A percentile compares a stretch with the other conserved stretches of the same genome.
Conservation (phyloP, 1,140 invertebrate species). For the Eubasilissa regina region DNA sequence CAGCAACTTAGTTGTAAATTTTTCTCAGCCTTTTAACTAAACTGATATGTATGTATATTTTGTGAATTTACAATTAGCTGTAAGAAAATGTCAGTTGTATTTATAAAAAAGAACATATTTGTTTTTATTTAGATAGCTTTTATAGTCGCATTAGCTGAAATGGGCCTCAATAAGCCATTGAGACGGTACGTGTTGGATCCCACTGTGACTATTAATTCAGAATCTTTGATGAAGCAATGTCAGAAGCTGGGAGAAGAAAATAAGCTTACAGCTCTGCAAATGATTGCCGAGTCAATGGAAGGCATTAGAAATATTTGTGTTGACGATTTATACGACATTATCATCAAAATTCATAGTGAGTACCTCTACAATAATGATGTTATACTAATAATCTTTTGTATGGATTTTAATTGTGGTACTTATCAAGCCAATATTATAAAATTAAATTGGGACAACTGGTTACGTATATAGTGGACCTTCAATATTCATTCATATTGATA, state of each 20-base stretch:
- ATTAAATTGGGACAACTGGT: too few species aligned
- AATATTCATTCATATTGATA: too few species aligned
- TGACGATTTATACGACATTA: constrained; percentile 67
- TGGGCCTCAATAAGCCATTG: constrained; percentile 69
- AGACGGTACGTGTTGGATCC: constrained; percentile 68
- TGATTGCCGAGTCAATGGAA: constrained; percentile 65
- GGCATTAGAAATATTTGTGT: constrained; percentile 64
- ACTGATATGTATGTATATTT: too few species aligned
- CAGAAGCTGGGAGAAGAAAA: constrained; percentile 70
- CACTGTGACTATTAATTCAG: constrained; percentile 64
- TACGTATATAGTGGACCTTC: too few species aligned
- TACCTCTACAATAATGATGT: constrained; percentile 58
- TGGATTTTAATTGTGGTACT: too few species aligned
- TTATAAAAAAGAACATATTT: too few species aligned
- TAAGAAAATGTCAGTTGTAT: not conserved
- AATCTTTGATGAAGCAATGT: constrained; percentile 69
- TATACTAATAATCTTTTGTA: too few species aligned
- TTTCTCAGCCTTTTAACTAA: too few species aligned
- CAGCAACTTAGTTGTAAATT: too few species aligned
- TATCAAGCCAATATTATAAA: too few species aligned
- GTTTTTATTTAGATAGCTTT: constrained; percentile 64
- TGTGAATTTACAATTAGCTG: too few species aligned
- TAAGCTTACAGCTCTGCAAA: constrained; percentile 67
- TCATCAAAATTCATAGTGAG: constrained; percentile 73
- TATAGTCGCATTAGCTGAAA: constrained; percentile 71